Evolutionary conservation across 2,113 vertebrate species (phyloP).

Genomic region (cat (Felis catus)): DNA sequence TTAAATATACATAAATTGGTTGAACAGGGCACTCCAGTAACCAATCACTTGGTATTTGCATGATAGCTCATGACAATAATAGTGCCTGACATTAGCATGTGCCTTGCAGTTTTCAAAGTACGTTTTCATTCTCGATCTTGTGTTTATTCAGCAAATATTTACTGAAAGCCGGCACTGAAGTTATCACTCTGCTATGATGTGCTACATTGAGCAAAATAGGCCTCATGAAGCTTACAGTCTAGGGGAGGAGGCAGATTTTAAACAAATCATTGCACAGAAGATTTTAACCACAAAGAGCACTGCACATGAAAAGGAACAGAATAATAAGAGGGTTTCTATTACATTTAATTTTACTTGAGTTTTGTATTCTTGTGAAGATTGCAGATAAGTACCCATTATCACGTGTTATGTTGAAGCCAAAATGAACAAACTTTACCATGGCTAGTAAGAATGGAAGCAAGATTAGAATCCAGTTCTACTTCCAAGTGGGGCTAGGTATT

Average conservation of each 20-base stretch:
- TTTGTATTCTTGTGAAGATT: background rate
- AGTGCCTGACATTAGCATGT: constrained; percentile 31
- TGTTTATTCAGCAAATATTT: constrained; percentile 23
- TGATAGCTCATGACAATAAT: constrained; percentile 43
- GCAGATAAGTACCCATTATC: too few species aligned
- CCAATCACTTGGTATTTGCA: constrained; percentile 44
- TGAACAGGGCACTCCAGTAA: constrained; percentile 21
- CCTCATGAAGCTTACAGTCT: constrained; percentile 7
- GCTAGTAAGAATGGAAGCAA: background rate
- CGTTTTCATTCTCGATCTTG: background rate
- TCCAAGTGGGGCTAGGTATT: background rate
- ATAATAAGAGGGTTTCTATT: background rate
- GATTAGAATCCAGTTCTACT: background rate
- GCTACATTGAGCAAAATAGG: background rate
- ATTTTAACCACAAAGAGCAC: background rate
- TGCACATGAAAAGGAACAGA: background rate
- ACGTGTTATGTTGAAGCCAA: background rate
- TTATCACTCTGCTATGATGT: background rate
- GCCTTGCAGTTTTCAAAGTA: constrained; percentile 35
- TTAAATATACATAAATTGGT: constrained; percentile 43
- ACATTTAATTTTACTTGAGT: background rate
- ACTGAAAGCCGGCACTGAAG: background rate
- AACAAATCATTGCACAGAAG: background rate
- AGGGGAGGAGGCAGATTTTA: background rate
- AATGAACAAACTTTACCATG: background rate